Percentiles rank a stretch among this genome's conserved stretches.
phyloP scores from a whole-genome alignment of 2,797 vertebrate species.

The Enteromius argenteus region DNA sequence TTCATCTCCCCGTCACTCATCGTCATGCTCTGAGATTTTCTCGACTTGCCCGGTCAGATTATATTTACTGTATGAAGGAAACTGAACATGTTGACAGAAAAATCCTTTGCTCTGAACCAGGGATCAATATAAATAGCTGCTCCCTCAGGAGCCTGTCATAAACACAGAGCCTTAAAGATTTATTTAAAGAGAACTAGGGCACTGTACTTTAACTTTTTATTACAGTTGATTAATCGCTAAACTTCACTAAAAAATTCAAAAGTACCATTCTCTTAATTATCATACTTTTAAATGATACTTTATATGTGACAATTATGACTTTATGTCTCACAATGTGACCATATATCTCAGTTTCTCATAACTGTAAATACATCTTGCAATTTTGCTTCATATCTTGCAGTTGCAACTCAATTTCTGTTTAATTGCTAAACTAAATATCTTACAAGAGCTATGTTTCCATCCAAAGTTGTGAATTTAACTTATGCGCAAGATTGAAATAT shows the following conservation, averaged over 20 bases:
- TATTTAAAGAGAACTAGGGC: conserved; percentile 22
- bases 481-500: not conserved
- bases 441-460: not conserved
- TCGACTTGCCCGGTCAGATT: conserved; percentile 35
- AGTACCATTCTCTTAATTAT: not conserved
- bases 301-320: not conserved
- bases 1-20: conserved; percentile 21
- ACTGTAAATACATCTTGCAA: not conserved
- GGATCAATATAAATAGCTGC: conserved; percentile 43
- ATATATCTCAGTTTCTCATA: not conserved
- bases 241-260: not conserved
- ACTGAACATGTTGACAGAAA: conserved; percentile 41
- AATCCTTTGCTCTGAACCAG: conserved; percentile 34
- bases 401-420: not conserved
- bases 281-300: not conserved
- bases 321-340: not conserved
- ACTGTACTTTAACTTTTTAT: not conserved
- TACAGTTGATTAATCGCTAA: not conserved
- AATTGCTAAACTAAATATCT: not conserved
- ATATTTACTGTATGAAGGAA: conserved; percentile 45
- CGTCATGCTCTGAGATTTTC: conserved; percentile 20
- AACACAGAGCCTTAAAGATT: conserved; percentile 33
- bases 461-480: not conserved
- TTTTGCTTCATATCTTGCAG: not conserved
- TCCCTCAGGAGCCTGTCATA: conserved; percentile 25